Evolutionary conservation across 64 coral and sea anemone genomes (phyloP), one percentile per base, ranked within the genome.

Genomic region (Actinia tenebrosa): DNA sequence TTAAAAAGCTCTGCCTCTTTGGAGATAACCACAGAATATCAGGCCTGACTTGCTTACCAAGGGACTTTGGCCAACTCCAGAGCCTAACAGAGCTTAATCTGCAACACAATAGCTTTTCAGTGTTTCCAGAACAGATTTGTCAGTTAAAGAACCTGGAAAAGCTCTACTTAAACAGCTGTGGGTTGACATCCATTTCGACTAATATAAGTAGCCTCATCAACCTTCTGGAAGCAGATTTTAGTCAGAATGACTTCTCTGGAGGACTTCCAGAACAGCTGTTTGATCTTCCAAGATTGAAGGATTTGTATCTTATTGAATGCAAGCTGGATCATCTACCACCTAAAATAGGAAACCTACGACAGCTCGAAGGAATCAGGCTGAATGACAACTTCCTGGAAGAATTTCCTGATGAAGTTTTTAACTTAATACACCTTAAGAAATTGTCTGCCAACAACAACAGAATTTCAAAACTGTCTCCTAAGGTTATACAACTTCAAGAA

Each of bases 341-440:
- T 69, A 91, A 90, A 22, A 95, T 99, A 86, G 91, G 75, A 86
- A 89, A 93, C 53, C 81, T 99, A 72, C 90, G 55, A 50, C 92
- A 84, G 43, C 83, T 99, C n/a, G 61, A 90, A 77, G 84, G 96
- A 60, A 75, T 99, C 4, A 60, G 91, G 25, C n/a, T 99, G 27
- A 85, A 43, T 43, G 69, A 84, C 47, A 99, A 99, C 56, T 17
- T 68, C 5, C 63, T 99, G 1, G 30, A 58, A 82, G 50, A 18
- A 27, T 86, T 99, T 43, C 96, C 96, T 15, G 93, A 95, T n/a
- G 90, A 92, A 22, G 60, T 99, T 58, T 99, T 87, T 25, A n/a
- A 88, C 16, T 53, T 99, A 56, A 71, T 63, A 10, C 44, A 83
- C 46, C 82, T 99, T 25, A 86, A 23, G 43, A 99, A 95, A 71